Conservation (phyloP, 1,140 invertebrate species). For the Drosophila miranda region DNA sequence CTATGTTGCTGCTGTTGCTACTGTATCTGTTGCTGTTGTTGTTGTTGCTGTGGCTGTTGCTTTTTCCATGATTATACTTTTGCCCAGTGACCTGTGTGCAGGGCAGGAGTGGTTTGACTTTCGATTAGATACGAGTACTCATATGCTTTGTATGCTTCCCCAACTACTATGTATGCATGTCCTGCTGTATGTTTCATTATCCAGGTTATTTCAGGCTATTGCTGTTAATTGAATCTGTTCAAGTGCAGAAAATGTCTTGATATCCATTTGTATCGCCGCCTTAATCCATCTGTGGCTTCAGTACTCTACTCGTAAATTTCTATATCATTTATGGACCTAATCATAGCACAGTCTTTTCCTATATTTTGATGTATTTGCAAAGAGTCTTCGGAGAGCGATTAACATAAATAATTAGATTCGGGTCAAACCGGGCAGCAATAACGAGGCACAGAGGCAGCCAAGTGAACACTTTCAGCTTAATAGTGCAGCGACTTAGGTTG, state of each 20-base stretch:
- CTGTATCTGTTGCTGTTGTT: slow-evolving; percentile 5
- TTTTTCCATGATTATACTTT: slow-evolving; percentile 30
- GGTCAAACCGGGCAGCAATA: slow-evolving; percentile 52
- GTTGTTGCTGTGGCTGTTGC: slow-evolving; percentile 12
- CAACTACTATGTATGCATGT: too few species aligned
- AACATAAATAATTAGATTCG: slow-evolving; percentile 79
- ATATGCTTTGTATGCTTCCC: neutral
- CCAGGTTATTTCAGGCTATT: neutral
- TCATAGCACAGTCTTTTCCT: too few species aligned
- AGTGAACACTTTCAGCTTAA: slow-evolving; percentile 48
- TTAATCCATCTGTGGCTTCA: neutral
- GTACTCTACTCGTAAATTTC: slow-evolving; percentile 3
- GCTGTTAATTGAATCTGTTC: slow-evolving; percentile 27
- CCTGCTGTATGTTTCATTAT: slow-evolving; percentile 17
- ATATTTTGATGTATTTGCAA: slow-evolving; percentile 59
- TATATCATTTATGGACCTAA: neutral
- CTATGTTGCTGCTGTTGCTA: slow-evolving; percentile 12
- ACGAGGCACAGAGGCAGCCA: slow-evolving; percentile 19
- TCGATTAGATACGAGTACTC: slow-evolving; percentile 55
- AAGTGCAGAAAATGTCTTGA: slow-evolving; percentile 24
- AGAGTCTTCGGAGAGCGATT: slow-evolving; percentile 68
- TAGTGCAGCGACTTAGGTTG: slow-evolving; percentile 52
- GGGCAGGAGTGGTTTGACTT: slow-evolving; percentile 44
- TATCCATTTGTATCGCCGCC: neutral
- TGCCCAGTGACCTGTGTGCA: slow-evolving; percentile 55